Conservation (phyloP, 2,113 vertebrate genomes). For the Macrotus californicus region DNA sequence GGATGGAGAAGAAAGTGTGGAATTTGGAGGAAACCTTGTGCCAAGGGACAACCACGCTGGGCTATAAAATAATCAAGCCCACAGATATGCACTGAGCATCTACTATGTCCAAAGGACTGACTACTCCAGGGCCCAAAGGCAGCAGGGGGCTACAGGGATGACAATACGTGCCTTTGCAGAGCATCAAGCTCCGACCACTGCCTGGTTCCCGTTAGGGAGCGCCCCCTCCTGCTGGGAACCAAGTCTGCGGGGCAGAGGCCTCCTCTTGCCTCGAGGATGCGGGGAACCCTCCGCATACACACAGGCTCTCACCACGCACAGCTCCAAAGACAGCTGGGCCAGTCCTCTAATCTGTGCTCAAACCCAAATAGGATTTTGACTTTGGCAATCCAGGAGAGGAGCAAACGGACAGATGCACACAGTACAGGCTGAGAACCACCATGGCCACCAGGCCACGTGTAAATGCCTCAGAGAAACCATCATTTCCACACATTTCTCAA, state of each 20-base stretch:
- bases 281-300: not conserved
- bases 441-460: not conserved
- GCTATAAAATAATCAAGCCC: not conserved
- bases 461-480: not conserved
- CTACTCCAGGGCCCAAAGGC: not conserved
- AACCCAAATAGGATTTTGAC: not conserved
- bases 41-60: not conserved
- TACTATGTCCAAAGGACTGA: not conserved
- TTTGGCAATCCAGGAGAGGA: not conserved
- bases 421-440: not conserved
- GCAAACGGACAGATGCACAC: not conserved
- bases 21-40: not conserved
- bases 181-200: not conserved
- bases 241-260: not conserved
- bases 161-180: not conserved
- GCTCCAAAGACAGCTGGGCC: not conserved
- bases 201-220: not conserved
- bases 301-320: not conserved
- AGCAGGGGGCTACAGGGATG: not conserved
- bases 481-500: not conserved
- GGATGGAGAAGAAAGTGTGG: not conserved
- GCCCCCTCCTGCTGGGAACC: not conserved
- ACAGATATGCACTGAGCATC: not conserved
- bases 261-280: not conserved
- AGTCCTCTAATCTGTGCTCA: not conserved